Conservation (phyloP, 2,888 invertebrate species). For the Noctua comes region DNA sequence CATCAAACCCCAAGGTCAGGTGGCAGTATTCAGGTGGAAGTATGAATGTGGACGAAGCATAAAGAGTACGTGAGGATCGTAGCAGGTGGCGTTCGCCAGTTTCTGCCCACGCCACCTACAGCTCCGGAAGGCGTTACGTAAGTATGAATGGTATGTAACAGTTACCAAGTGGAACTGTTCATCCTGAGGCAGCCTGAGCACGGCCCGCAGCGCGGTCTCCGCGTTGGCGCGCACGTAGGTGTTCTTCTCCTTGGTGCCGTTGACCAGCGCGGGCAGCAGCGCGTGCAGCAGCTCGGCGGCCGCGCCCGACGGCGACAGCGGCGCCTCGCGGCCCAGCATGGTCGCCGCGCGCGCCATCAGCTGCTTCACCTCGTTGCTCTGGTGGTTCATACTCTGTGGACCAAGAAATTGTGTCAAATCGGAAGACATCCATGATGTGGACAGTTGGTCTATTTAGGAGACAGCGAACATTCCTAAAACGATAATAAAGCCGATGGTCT, state of each 20-base stretch:
- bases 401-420: background rate
- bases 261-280: slow-evolving; percentile 97
- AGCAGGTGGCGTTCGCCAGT: background rate
- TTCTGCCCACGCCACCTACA: background rate
- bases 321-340: slow-evolving; percentile 92
- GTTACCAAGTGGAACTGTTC: slow-evolving; percentile 93
- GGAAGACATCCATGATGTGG: background rate
- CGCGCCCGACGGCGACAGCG: slow-evolving; percentile 47
- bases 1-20: background rate
- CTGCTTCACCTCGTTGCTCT: slow-evolving; percentile 98
- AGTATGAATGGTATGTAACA: background rate
- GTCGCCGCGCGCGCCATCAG: slow-evolving; percentile 95
- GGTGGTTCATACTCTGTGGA: slow-evolving; percentile 96
- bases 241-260: slow-evolving; percentile 99
- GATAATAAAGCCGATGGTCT: background rate
- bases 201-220: slow-evolving; percentile 96
- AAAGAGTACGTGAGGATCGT: background rate
- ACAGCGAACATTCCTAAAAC: background rate
- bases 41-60: background rate
- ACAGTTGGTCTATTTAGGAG: background rate
- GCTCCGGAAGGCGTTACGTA: background rate
- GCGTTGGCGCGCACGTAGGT: slow-evolving; percentile 98
- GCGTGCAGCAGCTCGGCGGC: slow-evolving; percentile 93
- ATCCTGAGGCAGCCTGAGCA: slow-evolving; percentile 94
- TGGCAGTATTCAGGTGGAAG: background rate